Base-by-base conservation (phyloP, 2,888 invertebrate genomes). In the Trachelus iudaicus region DNA sequence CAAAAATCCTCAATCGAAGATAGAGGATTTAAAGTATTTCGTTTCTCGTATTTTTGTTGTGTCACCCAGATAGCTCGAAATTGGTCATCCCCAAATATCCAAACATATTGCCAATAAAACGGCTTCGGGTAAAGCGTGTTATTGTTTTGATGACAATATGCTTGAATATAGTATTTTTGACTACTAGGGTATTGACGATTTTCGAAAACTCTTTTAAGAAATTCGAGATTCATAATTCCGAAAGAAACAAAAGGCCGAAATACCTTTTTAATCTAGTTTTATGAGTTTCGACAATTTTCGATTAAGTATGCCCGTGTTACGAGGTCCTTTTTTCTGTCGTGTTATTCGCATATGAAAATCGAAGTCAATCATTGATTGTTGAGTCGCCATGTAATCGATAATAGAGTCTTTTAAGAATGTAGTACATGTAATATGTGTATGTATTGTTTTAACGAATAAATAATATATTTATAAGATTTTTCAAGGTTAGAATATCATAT, bases 391-490 rank as follows among this genome's bases (percentile, higher is more conserved):
- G 56, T 56, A 56, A 56, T 56, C 56, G 56, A 56, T 56, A 23
- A 23, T 56, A 56, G 23, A 56, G 2, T 56, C 23, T 23, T 23
- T 56, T 56, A 56, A 56, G 56, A 56, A 56, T 56, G 1, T 56
- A 23, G 56, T 23, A 56, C 23, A 56, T 80, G 77, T 73, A 71
- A 71, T 84, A 81, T 78, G 80, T 81, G 81, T 79, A 56, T 56
- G 56, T 56, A 23, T 56, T 56, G 56, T 23, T 56, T 56, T 9
- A 79, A 80, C 37, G 73, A 84, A 85, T 83, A 83, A 85, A 85
- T 81, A 79, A 81, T 82, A 80, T 85, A 85, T 85, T 84, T 85
- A 84, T 84, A 84, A 74, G 78, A 84, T 33, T 3, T 1, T 23
- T 9, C 11, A 15, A 33, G 71, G 4, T 31, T 12, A 71, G 31